These are phyloP conservation scores for Leucosticte australis DNA, from an alignment of 2,113 vertebrate species.

Conservation along the genomic window DNA sequence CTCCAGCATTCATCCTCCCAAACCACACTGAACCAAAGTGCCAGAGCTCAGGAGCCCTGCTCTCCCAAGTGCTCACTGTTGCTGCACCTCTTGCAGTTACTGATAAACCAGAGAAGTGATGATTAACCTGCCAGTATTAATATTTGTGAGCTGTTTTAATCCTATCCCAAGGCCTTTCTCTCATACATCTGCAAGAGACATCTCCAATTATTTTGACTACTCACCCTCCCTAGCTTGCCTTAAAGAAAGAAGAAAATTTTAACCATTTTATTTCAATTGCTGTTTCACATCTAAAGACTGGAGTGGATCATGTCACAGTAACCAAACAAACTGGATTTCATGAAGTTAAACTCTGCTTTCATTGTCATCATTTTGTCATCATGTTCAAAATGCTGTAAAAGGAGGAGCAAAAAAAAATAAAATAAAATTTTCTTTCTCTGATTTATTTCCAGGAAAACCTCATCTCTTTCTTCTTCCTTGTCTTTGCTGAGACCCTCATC, in stretches of 20 bases:
- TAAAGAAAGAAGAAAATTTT: not conserved
- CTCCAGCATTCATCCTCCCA: not conserved
- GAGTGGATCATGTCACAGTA: not conserved
- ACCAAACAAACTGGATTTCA: not conserved
- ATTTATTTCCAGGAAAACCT: slow-evolving; percentile 47
- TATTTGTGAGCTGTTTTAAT: not conserved
- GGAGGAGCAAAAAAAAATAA: not conserved
- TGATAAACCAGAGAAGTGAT: not conserved
- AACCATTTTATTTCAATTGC: not conserved
- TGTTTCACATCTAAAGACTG: not conserved
- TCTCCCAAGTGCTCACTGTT: not conserved
- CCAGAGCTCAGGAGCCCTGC: not conserved
- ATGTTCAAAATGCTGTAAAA: not conserved
- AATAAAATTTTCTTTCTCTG: not conserved
- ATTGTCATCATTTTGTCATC: not conserved
- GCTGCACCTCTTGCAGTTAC: not conserved
- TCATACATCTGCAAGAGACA: not conserved
- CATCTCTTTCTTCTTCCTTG: slow-evolving; percentile 70
- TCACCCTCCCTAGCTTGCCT: not conserved
- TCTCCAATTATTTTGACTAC: not conserved
- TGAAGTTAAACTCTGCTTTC: not conserved
- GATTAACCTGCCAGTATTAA: not conserved
- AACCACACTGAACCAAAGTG: not conserved
- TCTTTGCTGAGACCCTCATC: slow-evolving; percentile 66
- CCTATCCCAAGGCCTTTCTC: not conserved